Percentiles rank a stretch among this genome's conserved stretches.
phyloP scores from a whole-genome alignment of 1,140 invertebrate species.

The Oscheius sp. region DNA sequence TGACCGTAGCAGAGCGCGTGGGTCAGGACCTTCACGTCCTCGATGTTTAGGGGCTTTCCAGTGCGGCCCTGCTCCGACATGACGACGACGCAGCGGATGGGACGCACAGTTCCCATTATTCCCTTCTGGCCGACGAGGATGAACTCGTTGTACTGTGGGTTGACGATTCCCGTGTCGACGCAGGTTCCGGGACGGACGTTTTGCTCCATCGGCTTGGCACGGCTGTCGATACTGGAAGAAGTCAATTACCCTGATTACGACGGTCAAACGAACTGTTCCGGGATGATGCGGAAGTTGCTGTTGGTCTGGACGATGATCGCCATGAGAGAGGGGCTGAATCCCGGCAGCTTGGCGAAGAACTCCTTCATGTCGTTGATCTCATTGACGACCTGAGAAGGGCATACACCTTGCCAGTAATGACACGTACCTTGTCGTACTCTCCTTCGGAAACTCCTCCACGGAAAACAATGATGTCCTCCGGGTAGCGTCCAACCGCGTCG shows the following conservation, averaged over 20 bases:
- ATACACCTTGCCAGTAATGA: background rate
- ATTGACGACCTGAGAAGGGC: background rate
- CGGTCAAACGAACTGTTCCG: background rate
- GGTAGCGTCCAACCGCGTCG: constrained; percentile 54
- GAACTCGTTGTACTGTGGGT: constrained; percentile 30
- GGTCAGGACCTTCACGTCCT: constrained; percentile 2
- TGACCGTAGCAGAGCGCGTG: constrained; percentile 18
- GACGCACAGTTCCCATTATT: constrained; percentile 16
- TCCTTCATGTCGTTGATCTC: constrained; percentile 24
- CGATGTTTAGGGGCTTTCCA: background rate
- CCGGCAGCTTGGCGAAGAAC: background rate
- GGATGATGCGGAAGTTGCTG: constrained; percentile 16
- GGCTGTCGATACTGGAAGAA: constrained; percentile 1
- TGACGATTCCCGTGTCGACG: background rate
- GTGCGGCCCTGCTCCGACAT: background rate
- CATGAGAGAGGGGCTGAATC: constrained; percentile 6
- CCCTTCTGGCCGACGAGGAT: constrained; percentile 21
- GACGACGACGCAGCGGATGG: background rate
- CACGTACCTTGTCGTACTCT: constrained; percentile 71
- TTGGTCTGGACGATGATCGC: constrained; percentile 7
- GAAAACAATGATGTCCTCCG: constrained; percentile 72
- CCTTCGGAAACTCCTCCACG: constrained; percentile 84
- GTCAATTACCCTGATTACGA: background rate
- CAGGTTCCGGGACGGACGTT: constrained; percentile 24
- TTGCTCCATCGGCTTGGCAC: background rate